Evolutionary conservation across 2,797 vertebrate species (phyloP).

Genomic region (Falco biarmicus): DNA sequence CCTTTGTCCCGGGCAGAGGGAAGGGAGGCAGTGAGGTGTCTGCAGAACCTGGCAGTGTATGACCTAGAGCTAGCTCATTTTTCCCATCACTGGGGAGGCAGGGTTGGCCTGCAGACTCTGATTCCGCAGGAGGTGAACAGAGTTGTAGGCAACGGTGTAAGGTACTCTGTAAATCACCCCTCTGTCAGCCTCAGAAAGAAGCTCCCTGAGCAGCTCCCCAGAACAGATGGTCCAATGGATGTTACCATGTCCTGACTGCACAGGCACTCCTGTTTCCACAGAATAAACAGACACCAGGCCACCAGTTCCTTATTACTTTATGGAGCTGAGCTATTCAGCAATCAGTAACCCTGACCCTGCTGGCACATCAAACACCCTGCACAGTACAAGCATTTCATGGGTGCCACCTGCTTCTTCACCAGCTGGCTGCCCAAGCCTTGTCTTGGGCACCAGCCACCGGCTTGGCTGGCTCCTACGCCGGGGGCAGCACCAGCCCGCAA

Average conservation of each 20-base stretch:
- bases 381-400: rapidly evolving
- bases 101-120: neutral
- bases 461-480: neutral
- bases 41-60: neutral
- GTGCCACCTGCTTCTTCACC: no score
- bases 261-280: neutral
- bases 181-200: neutral
- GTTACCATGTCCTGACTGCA: neutral
- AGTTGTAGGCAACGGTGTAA: rapidly evolving
- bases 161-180: neutral
- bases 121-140: neutral
- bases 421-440: neutral
- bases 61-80: neutral
- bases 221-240: rapidly evolving
- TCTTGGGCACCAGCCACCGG: neutral
- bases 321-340: neutral
- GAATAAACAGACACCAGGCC: neutral
- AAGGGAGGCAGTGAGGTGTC: neutral
- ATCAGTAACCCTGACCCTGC: neutral
- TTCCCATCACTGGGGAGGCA: neutral
- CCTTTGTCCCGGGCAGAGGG: neutral
- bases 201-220: neutral
- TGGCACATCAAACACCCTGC: rapidly evolving
- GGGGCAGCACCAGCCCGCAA: neutral
- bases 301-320: neutral